These are phyloP conservation scores for Heteronetta atricapilla DNA, from an alignment of 2,113 vertebrate species.

Conservation along the genomic window DNA sequence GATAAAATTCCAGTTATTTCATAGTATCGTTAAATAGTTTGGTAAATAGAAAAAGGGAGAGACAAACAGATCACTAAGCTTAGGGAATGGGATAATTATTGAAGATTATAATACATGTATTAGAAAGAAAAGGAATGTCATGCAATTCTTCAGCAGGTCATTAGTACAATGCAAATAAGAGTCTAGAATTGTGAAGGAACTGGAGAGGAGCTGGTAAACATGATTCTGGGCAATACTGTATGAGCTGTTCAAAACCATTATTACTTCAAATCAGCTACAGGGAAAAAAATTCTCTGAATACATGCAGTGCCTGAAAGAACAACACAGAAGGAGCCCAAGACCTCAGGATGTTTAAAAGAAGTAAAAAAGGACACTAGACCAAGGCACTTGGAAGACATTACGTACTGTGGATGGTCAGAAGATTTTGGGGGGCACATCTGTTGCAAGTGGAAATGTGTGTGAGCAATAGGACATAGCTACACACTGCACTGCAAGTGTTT, in stretches of 20 bases:
- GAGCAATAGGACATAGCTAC: background rate
- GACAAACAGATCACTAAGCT: background rate
- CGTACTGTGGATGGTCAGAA: background rate
- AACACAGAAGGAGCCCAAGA: background rate
- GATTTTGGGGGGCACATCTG: background rate
- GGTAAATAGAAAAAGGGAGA: background rate
- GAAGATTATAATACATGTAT: background rate
- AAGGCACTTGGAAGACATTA: background rate
- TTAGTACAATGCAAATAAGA: background rate
- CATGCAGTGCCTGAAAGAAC: background rate
- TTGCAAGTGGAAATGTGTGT: background rate
- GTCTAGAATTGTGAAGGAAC: background rate
- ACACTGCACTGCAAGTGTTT: background rate
- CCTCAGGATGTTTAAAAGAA: background rate
- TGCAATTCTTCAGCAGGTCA: background rate
- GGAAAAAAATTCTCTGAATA: background rate
- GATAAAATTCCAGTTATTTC: background rate
- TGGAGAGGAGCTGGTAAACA: background rate
- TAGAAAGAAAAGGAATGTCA: background rate
- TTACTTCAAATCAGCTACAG: background rate
- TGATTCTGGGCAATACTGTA: background rate
- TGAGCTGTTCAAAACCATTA: background rate
- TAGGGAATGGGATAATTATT: background rate
- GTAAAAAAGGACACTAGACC: background rate
- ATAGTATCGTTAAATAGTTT: background rate